Percentiles rank a stretch among this genome's conserved stretches.
Evolutionary conservation across 35 echinoderm and acorn worm genomes (phyloP).

Genomic region (Antedon bifida): DNA sequence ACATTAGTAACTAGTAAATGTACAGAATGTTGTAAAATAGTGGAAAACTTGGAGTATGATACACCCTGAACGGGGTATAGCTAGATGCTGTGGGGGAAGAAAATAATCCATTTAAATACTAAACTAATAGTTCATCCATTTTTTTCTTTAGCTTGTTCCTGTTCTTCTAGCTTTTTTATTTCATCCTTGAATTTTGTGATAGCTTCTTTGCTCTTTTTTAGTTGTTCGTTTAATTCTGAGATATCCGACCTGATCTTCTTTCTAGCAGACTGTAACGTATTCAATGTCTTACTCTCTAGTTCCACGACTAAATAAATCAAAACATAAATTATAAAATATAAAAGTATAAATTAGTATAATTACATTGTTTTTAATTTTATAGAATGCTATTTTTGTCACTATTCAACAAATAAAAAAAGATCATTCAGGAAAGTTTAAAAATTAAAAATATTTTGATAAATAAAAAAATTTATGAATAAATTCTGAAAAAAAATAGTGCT

Average conservation of each 20-base stretch:
- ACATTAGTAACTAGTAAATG: too few relatives aligned
- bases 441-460: too few relatives aligned
- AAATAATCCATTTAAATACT: neutral
- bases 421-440: too few relatives aligned
- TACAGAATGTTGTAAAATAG: too few relatives aligned
- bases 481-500: too few relatives aligned
- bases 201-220: conserved; percentile 96
- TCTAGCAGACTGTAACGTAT: conserved; percentile 61
- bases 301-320: conserved; percentile 48
- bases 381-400: too few relatives aligned
- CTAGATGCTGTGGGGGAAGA: too few relatives aligned
- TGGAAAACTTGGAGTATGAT: too few relatives aligned
- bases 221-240: conserved; percentile 69
- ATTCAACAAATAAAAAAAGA: too few relatives aligned
- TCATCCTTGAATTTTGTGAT: conserved; percentile 86
- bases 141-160: conserved; percentile 45
- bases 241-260: conserved; percentile 97
- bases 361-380: neutral
- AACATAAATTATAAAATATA: too few relatives aligned
- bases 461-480: too few relatives aligned
- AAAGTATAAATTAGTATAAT: neutral
- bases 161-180: conserved; percentile 82
- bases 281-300: conserved; percentile 56
- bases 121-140: neutral
- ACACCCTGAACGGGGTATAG: too few relatives aligned